phyloP scores from a whole-genome alignment of 2,888 invertebrate species.

The Maniola hyperantus region DNA sequence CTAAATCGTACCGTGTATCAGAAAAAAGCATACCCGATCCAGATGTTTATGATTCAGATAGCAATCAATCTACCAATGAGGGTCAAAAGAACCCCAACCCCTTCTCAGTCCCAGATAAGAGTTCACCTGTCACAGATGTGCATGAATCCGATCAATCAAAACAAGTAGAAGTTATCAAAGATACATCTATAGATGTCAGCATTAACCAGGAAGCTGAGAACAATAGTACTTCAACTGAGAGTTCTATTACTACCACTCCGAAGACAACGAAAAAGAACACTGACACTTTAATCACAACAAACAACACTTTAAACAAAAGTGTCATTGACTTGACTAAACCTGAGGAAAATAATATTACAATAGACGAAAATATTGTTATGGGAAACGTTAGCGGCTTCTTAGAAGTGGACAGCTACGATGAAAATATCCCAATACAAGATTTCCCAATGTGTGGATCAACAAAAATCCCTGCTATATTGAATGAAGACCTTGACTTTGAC shows the following conservation, averaged over 20 bases:
- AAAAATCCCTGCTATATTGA: constrained; percentile 70
- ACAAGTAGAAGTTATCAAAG: constrained; percentile 56
- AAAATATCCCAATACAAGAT: constrained; percentile 34
- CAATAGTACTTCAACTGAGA: constrained; percentile 44
- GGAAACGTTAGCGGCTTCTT: constrained; percentile 70
- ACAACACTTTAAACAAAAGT: constrained; percentile 38
- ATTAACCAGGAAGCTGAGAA: constrained; percentile 34
- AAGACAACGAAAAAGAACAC: constrained; percentile 42
- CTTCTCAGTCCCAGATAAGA: constrained; percentile 68
- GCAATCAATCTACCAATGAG: constrained; percentile 67
- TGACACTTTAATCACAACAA: constrained; percentile 40
- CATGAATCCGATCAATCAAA: constrained; percentile 81
- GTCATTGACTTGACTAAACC: constrained; percentile 63
- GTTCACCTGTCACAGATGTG: constrained; percentile 74
- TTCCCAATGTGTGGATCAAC: constrained; percentile 66
- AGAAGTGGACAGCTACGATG: constrained; percentile 47
- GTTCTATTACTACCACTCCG: constrained; percentile 30
- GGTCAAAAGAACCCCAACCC: constrained; percentile 52
- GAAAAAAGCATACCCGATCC: constrained; percentile 67
- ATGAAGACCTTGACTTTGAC: constrained; percentile 73
- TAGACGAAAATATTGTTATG: constrained; percentile 68
- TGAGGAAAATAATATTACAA: constrained; percentile 43
- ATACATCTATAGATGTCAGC: constrained; percentile 33
- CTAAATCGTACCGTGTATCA: constrained; percentile 63
- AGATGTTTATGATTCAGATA: constrained; percentile 84